phyloP scores from a whole-genome alignment of 2,888 invertebrate genomes.

The Oligia latruncula region DNA sequence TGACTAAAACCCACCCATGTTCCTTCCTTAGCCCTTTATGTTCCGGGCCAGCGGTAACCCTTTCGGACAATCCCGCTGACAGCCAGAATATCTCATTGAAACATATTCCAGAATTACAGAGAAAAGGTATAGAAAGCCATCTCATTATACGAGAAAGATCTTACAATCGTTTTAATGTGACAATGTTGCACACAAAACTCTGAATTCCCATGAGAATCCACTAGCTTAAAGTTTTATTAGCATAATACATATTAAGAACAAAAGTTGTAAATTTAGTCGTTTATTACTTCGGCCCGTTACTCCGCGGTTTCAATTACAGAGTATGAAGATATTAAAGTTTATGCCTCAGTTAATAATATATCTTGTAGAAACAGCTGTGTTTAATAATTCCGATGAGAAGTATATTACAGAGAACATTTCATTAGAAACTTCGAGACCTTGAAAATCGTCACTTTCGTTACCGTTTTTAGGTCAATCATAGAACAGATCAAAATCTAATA shows the following conservation, averaged over 20 bases:
- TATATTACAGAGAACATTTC: conserved; percentile 17
- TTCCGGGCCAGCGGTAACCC: too few relatives aligned
- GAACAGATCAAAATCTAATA: not conserved
- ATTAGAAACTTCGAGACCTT: conserved; percentile 25
- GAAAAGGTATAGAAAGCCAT: not conserved
- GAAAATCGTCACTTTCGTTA: conserved; percentile 10
- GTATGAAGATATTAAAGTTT: conserved; percentile 42
- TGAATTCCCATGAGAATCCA: not conserved
- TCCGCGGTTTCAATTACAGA: conserved; percentile 19
- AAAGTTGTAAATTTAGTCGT: not conserved
- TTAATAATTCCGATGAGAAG: conserved; percentile 3
- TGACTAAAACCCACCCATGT: too few relatives aligned
- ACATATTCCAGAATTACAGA: too few relatives aligned
- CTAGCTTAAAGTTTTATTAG: not conserved
- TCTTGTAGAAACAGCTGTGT: conserved; percentile 7
- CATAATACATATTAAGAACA: not conserved
- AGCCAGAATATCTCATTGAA: too few relatives aligned
- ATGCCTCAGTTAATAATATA: conserved; percentile 40
- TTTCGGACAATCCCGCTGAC: too few relatives aligned
- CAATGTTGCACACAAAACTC: not conserved
- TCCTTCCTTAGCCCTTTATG: too few relatives aligned
- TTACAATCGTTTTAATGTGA: not conserved
- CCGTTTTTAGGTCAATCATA: not conserved
- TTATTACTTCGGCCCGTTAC: conserved; percentile 5
- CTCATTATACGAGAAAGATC: not conserved